A percentile compares a stretch with the other conserved stretches of the same genome.
phyloP scores from a whole-genome alignment of 92 coral and sea anemone species.

The Nematostella vectensis region DNA sequence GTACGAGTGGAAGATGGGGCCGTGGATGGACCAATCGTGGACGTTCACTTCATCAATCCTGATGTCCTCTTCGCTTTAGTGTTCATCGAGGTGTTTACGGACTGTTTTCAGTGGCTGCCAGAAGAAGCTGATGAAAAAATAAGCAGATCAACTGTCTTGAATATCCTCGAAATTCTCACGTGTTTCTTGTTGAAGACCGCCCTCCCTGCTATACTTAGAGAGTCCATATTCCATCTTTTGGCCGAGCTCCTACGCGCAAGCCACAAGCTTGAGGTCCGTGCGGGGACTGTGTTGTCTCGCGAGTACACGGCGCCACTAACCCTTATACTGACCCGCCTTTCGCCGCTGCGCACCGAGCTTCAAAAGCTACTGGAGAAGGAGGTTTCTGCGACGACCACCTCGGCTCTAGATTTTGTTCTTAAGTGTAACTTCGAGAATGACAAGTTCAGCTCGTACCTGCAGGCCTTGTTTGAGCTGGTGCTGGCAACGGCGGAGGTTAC shows the following conservation, averaged over 20 bases:
- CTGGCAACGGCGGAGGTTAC: conserved; percentile 68
- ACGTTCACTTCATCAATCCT: conserved; percentile 57
- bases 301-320: conserved; percentile 31
- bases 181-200: conserved; percentile 41
- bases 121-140: conserved; percentile 1
- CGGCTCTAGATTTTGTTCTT: conserved; percentile 82
- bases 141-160: conserved; percentile 18
- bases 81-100: conserved; percentile 61
- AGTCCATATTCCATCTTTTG: conserved; percentile 64
- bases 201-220: conserved; percentile 59
- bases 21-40: conserved; percentile 53
- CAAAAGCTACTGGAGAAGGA: conserved; percentile 85
- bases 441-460: conserved; percentile 85
- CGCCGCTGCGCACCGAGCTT: conserved; percentile 69
- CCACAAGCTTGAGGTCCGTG: conserved; percentile 30
- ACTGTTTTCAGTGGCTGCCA: neutral
- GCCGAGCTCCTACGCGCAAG: conserved; percentile 70
- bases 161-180: conserved; percentile 40
- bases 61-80: conserved; percentile 60
- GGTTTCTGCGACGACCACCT: conserved; percentile 65
- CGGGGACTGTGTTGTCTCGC: conserved; percentile 15
- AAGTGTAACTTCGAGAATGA: conserved; percentile 91
- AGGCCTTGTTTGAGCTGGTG: conserved; percentile 77
- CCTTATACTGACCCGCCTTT: conserved; percentile 44
- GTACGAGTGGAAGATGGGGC: conserved; percentile 39